phyloP scores from a whole-genome alignment of 2,113 vertebrate genomes.

The Tachysurus vachellii region DNA sequence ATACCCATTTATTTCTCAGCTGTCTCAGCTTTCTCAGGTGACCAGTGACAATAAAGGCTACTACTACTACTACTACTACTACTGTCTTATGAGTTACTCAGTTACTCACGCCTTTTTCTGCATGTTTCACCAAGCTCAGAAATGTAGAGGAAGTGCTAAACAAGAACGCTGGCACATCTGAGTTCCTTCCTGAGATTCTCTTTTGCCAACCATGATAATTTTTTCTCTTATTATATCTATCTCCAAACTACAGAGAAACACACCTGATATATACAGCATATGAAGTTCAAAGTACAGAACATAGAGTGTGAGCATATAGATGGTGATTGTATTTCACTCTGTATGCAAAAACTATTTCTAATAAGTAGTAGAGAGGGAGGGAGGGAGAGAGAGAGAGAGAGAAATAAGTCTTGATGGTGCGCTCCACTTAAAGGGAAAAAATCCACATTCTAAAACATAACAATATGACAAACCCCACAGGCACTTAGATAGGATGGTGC shows the following conservation, averaged over 20 bases:
- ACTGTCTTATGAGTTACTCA: slow-evolving; percentile 19
- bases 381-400: not conserved
- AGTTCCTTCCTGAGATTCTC: slow-evolving; percentile 37
- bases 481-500: not conserved
- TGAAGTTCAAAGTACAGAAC: not conserved
- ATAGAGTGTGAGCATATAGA: not conserved
- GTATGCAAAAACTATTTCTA: not conserved
- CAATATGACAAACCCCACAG: not conserved
- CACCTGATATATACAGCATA: not conserved
- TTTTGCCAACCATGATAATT: slow-evolving; percentile 27
- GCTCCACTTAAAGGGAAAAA: not conserved
- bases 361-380: not conserved
- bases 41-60: too few species aligned
- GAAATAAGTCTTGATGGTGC: not conserved
- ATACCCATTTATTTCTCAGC: not conserved
- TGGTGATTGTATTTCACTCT: not conserved
- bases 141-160: slow-evolving; percentile 52
- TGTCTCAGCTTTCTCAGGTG: too few species aligned
- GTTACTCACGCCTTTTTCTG: slow-evolving; percentile 10
- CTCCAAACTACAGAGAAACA: not conserved
- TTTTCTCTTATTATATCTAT: not conserved
- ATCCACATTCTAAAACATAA: not conserved
- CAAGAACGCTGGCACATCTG: slow-evolving; percentile 44
- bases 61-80: too few species aligned
- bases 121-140: slow-evolving; percentile 15